Evolutionary conservation across 1,140 invertebrate genomes (phyloP).

Genomic region (Eufriesea mexicana): DNA sequence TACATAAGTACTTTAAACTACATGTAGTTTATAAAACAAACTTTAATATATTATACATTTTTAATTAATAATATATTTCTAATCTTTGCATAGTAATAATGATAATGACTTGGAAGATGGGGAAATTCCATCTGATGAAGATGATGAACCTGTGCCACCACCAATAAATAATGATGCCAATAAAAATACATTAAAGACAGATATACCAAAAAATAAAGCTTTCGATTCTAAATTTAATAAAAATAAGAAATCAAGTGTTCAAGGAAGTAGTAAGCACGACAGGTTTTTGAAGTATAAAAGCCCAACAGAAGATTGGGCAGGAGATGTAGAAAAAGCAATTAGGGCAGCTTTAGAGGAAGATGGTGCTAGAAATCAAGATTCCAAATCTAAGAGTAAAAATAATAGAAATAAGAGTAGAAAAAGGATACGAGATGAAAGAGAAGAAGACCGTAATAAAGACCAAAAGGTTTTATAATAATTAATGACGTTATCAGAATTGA

Average conservation of each 20-base stretch:
- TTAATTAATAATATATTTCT: conserved; percentile 32
- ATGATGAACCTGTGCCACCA: conserved; percentile 77
- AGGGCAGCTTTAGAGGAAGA: conserved; percentile 85
- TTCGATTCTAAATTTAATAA: conserved; percentile 76
- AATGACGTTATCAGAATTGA: conserved; percentile 20
- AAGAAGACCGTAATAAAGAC: conserved; percentile 81
- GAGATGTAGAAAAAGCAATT: conserved; percentile 89
- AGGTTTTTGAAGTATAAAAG: conserved; percentile 77
- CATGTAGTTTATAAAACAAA: background rate
- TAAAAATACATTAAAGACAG: conserved; percentile 66
- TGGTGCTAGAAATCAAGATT: conserved; percentile 81
- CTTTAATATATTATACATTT: background rate
- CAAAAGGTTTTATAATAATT: conserved; percentile 67
- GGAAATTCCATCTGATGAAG: conserved; percentile 85
- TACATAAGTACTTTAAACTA: background rate
- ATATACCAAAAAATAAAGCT: conserved; percentile 69
- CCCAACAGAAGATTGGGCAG: conserved; percentile 88
- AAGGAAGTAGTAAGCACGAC: conserved; percentile 66
- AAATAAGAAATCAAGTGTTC: conserved; percentile 69
- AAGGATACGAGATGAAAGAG: conserved; percentile 80
- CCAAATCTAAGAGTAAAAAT: conserved; percentile 80
- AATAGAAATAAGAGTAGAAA: conserved; percentile 78
- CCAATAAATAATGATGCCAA: conserved; percentile 55
- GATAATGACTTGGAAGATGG: conserved; percentile 85
- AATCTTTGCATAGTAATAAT: conserved; percentile 62